Conservation (phyloP, 2,888 invertebrate genomes). For the Allolobophora icterica region DNA sequence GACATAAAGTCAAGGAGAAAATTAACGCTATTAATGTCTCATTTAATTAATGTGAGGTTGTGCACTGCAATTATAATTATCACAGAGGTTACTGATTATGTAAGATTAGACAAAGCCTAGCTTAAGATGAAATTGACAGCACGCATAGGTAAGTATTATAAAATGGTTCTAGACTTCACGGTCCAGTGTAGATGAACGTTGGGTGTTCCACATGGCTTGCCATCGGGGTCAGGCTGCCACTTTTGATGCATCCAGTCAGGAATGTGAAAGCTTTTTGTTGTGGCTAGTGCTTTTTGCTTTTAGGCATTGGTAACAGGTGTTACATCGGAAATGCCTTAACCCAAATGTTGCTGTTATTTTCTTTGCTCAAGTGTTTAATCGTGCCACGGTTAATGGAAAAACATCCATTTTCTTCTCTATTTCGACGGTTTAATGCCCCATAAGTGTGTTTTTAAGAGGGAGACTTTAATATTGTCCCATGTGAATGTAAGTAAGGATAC, state of each 20-base stretch:
- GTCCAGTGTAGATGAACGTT: neutral
- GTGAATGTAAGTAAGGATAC: no score
- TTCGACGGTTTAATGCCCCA: no score
- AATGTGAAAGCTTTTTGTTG: slow-evolving; percentile 7
- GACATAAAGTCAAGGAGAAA: no score
- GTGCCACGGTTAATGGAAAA: neutral
- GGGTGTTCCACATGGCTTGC: neutral
- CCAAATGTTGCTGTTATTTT: neutral
- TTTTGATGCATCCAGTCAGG: neutral
- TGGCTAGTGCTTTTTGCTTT: neutral
- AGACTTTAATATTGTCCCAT: no score
- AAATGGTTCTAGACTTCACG: slow-evolving; percentile 5
- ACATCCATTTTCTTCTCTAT: neutral
- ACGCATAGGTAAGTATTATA: neutral
- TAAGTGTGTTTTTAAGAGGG: neutral
- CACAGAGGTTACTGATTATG: neutral
- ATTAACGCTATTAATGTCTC: neutral
- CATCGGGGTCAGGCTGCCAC: neutral
- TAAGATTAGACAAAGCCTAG: neutral
- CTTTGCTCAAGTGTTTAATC: neutral
- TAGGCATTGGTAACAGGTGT: neutral
- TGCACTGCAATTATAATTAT: neutral
- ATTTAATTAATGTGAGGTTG: neutral
- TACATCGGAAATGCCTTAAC: slow-evolving; percentile 2
- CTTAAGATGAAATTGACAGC: neutral